These are phyloP conservation scores for Coreius guichenoti DNA, from an alignment of 2,797 vertebrate species.

Conservation along the genomic window DNA sequence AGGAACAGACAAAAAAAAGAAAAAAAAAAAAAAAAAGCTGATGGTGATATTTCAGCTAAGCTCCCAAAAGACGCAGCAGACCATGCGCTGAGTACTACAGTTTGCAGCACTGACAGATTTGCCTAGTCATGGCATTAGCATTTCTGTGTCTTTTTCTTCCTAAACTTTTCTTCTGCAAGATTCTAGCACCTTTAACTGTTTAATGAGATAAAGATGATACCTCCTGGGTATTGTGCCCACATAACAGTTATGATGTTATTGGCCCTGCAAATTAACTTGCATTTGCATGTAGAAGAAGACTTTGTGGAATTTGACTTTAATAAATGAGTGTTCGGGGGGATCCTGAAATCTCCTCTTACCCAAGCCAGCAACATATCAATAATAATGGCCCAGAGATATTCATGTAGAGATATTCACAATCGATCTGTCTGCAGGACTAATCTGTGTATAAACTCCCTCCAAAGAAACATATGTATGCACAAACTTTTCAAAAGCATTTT, in stretches of 20 bases:
- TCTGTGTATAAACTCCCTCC: background rate
- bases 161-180: constrained; percentile 33
- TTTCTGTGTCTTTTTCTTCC: constrained; percentile 24
- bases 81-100: constrained; percentile 19
- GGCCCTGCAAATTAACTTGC: constrained; percentile 57
- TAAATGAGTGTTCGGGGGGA: constrained; percentile 51
- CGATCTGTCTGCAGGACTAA: background rate
- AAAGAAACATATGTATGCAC: no score
- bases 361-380: background rate
- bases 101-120: constrained; percentile 29
- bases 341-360: constrained; percentile 27
- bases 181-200: constrained; percentile 49
- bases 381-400: background rate
- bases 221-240: constrained; percentile 56
- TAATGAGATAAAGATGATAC: constrained; percentile 59
- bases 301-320: constrained; percentile 57
- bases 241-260: constrained; percentile 60
- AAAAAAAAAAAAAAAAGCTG: background rate
- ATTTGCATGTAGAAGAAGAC: constrained; percentile 45
- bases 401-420: background rate
- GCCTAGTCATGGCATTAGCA: constrained; percentile 16
- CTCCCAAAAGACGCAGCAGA: constrained; percentile 28
- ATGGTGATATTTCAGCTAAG: constrained; percentile 26
- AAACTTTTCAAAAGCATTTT: no score
- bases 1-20: background rate